Conservation (phyloP, 1,140 invertebrate species). For the Lepidostoma basale region DNA sequence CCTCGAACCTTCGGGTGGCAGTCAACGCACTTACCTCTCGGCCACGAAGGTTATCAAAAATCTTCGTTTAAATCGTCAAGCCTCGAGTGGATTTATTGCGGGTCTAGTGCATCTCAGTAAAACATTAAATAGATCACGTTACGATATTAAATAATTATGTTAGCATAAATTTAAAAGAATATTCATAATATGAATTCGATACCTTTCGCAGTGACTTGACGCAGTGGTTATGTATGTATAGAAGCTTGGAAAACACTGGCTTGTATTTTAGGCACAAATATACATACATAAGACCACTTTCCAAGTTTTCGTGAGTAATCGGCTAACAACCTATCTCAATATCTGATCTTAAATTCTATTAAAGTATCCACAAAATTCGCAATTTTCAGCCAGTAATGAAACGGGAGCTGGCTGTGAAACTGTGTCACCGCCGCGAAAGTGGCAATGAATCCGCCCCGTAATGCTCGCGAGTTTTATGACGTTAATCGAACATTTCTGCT, state of each 20-base stretch:
- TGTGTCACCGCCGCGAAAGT: background rate
- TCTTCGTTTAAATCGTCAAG: no score
- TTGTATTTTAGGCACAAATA: constrained; percentile 1
- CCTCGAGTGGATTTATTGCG: no score
- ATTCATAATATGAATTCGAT: no score
- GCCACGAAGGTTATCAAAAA: no score
- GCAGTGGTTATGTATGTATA: no score
- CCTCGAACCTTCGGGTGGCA: no score
- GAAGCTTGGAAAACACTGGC: constrained; percentile 12
- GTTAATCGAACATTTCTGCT: background rate
- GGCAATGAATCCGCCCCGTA: background rate
- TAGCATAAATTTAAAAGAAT: no score
- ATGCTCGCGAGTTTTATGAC: background rate
- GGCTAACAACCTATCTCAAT: constrained; percentile 22
- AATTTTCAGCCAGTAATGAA: background rate
- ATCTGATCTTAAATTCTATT: constrained; percentile 26
- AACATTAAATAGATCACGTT: no score
- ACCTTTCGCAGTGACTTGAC: no score
- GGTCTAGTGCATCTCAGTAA: no score
- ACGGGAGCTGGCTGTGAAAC: background rate
- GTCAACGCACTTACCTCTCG: no score
- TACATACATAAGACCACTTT: constrained; percentile 16
- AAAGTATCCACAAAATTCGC: constrained; percentile 19
- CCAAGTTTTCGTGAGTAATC: constrained; percentile 22
- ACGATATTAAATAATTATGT: no score